A percentile compares a stretch with the other conserved stretches of the same genome.
These are phyloP conservation scores for Seira ritae DNA, from an alignment of 2,888 invertebrate species.

Conservation along the genomic window DNA sequence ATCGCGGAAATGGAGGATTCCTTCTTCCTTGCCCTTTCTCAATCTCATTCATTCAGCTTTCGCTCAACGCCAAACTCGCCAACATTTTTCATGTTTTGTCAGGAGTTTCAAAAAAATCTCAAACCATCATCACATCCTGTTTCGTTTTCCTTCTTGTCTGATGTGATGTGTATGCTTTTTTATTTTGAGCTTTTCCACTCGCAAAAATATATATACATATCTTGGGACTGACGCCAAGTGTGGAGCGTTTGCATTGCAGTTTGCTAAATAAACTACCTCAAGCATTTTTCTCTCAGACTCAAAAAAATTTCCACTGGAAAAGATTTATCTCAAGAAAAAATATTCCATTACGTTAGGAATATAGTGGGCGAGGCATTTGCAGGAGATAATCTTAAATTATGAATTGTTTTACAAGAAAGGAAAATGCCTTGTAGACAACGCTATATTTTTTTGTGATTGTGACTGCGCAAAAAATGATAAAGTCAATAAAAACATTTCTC, in stretches of 20 bases:
- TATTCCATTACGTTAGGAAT: not conserved
- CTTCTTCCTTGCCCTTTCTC: conserved; percentile 43
- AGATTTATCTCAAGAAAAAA: too few relatives aligned
- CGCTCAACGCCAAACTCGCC: not conserved
- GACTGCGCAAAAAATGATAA: conserved; percentile 9
- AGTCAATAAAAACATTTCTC: not conserved
- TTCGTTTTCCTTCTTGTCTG: conserved; percentile 5
- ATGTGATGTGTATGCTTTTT: conserved; percentile 1
- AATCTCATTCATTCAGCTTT: conserved; percentile 37
- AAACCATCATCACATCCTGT: conserved; percentile 28
- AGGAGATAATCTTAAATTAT: not conserved
- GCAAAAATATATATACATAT: too few relatives aligned
- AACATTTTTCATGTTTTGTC: conserved; percentile 1
- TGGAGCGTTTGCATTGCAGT: not conserved
- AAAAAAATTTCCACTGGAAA: not conserved
- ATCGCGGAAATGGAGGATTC: conserved; percentile 26
- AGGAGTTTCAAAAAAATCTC: conserved; percentile 8
- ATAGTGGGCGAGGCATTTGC: too few relatives aligned
- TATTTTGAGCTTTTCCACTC: not conserved
- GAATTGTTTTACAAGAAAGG: not conserved
- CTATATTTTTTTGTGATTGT: not conserved
- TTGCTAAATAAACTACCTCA: not conserved
- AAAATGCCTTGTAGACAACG: too few relatives aligned
- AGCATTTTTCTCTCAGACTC: too few relatives aligned
- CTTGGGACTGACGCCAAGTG: conserved; percentile 7